Evolutionary conservation across 2,888 invertebrate species (phyloP), one percentile per base, ranked within the genome.

Genomic region (Pheosia gnoma): DNA sequence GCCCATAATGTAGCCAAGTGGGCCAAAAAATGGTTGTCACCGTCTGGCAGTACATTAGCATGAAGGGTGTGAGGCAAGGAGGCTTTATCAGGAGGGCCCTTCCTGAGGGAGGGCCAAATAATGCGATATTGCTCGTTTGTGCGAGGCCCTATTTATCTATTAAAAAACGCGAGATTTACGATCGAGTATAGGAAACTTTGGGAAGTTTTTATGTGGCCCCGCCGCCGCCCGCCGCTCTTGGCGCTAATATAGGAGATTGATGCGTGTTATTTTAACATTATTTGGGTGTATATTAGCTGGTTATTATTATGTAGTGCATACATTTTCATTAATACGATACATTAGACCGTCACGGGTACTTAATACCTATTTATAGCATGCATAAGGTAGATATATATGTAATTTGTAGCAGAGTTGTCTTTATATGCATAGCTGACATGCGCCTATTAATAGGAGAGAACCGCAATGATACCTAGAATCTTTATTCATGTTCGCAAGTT

Each of bases 81-180:
- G 92, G 90, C 83, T 91, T 92, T 93, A 93, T 93, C 93, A 91
- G 88, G 85, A 91, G 91, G 91, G 91, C 92, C 93, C 90, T 93
- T 93, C 92, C 92, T 91, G 90, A 89, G 92, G 91, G 93, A 90
- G 93, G 89, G 83, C 91, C 92, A 90, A 92, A 93, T 93, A 93
- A 93, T 93, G 92, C 85, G 91, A 93, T 93, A 93, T 93, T 93
- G 92, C 93, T 93, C 93, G 93, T 93, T 93, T 93, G 91, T 89
- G 92, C 90, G 88, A 90, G 90, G 90, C 86, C 90, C 93, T 93
- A 93, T 93, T 93, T 93, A 93, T 93, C 93, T 93, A 93, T 93
- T 93, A 93, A 93, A 92, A 93, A 93, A 91, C 90, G 89, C 74
- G 79, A 90, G 90, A 93, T 93, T 91, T 93, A 93, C 81, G 85